Evolutionary conservation across 1,140 invertebrate species (phyloP), one percentile per base, ranked within the genome.

Genomic region (Heterodera carotae): DNA sequence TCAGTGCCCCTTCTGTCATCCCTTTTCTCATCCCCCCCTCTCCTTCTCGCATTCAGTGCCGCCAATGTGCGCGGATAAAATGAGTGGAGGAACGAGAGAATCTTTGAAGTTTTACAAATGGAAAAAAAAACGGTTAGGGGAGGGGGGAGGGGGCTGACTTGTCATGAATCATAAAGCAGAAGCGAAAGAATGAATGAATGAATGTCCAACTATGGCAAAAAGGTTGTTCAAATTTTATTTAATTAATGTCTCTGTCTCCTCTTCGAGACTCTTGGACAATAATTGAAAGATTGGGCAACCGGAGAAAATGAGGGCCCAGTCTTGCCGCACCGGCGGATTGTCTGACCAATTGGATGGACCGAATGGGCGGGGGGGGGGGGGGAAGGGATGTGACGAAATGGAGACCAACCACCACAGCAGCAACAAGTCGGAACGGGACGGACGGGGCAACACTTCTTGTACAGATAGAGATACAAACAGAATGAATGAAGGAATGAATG

Each of bases 191-290:
- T 27, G 15, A 36, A 15, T 18, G 27, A 67, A 3, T 33, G 39
- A 67, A 67, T 34, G 34, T n/a, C 66, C 43, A 68, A 39, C 43
- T 68, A 39, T 39, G 33, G 66, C 43, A 36, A 25, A 25, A 36
- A 68, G 43, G 43, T 68, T 39, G 66, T 36, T 68, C 66, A 68
- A 25, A 68, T 15, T 66, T 33, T 34, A 68, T 68, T 4, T 36
- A 68, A 25, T 27, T 68, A n/a, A n/a, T n/a, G n/a, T n/a, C n/a
- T n/a, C n/a, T n/a, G n/a, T n/a, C n/a, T n/a, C n/a, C n/a, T n/a
- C n/a, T n/a, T n/a, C n/a, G n/a, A n/a, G n/a, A n/a, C n/a, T n/a
- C n/a, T n/a, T n/a, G n/a, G n/a, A n/a, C n/a, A n/a, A n/a, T n/a
- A n/a, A n/a, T n/a, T n/a, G n/a, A n/a, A n/a, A 48, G 53, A 69